These are phyloP conservation scores for Athrips mouffetella DNA, from an alignment of 2,888 invertebrate genomes.

Conservation along the genomic window DNA sequence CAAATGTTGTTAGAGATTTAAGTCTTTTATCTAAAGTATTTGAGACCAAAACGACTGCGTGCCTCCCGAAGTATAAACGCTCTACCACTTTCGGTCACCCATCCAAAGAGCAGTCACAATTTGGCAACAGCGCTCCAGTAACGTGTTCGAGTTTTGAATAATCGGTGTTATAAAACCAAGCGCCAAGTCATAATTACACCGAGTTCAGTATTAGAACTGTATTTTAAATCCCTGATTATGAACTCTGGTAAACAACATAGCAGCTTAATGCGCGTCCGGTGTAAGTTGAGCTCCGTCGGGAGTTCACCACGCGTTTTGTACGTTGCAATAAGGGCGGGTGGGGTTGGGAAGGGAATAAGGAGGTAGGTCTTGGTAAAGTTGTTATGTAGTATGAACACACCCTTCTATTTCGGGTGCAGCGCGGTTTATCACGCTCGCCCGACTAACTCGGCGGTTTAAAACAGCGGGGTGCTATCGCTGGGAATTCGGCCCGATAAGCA, in stretches of 20 bases:
- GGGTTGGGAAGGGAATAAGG: not conserved
- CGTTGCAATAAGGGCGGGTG: not conserved
- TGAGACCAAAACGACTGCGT: no score
- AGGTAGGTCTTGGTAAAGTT: not conserved
- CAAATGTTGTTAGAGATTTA: no score
- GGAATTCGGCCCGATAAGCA: constrained; percentile 10
- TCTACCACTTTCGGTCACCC: no score
- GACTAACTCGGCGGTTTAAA: constrained; percentile 12
- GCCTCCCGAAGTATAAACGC: no score
- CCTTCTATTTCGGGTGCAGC: constrained; percentile 13
- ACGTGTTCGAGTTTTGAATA: no score
- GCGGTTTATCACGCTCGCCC: constrained; percentile 13
- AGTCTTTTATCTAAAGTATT: no score
- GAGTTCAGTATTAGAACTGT: constrained; percentile 7
- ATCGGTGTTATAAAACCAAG: not conserved
- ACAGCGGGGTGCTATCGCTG: constrained; percentile 13
- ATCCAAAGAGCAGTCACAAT: no score
- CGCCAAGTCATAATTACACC: constrained; percentile 6
- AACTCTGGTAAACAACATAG: constrained; percentile 14
- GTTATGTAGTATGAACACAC: constrained; percentile 12
- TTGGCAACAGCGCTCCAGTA: no score
- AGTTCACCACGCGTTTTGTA: not conserved
- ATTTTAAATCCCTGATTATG: constrained; percentile 14
- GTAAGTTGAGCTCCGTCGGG: not conserved
- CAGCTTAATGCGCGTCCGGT: constrained; percentile 7